Evolutionary conservation across 2,888 invertebrate species (phyloP).

Genomic region (Tenthredo distinguenda): DNA sequence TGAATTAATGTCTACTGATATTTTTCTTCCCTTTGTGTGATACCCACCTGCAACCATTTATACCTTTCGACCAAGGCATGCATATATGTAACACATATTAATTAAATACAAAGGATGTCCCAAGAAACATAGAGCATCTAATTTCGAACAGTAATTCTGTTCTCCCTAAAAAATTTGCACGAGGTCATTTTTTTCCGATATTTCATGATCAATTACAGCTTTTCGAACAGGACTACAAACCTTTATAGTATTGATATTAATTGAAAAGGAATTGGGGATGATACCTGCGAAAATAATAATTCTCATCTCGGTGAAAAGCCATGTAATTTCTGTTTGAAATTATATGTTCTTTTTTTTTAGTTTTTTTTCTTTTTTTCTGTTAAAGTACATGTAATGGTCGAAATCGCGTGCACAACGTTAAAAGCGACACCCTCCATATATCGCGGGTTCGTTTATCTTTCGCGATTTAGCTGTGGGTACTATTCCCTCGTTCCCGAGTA

Average conservation of each 20-base stretch:
- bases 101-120: neutral
- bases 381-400: conserved; percentile 2
- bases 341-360: neutral
- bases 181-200: neutral
- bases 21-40: conserved; percentile 40
- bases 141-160: neutral
- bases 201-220: neutral
- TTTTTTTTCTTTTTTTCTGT: neutral
- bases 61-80: neutral
- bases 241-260: neutral
- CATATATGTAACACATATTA: neutral
- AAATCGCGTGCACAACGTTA: conserved; percentile 2
- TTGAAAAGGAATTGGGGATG: neutral
- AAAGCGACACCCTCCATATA: neutral
- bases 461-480: neutral
- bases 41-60: neutral
- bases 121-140: neutral
- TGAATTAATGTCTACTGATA: conserved; percentile 50
- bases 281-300: neutral
- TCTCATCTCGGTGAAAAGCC: neutral
- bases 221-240: neutral
- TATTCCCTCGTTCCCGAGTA: neutral
- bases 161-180: neutral
- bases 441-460: conserved; percentile 21
- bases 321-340: neutral